These are phyloP conservation scores for Propithecus perrieri DNA, from an alignment of 2,797 vertebrate species.

Conservation along the genomic window DNA sequence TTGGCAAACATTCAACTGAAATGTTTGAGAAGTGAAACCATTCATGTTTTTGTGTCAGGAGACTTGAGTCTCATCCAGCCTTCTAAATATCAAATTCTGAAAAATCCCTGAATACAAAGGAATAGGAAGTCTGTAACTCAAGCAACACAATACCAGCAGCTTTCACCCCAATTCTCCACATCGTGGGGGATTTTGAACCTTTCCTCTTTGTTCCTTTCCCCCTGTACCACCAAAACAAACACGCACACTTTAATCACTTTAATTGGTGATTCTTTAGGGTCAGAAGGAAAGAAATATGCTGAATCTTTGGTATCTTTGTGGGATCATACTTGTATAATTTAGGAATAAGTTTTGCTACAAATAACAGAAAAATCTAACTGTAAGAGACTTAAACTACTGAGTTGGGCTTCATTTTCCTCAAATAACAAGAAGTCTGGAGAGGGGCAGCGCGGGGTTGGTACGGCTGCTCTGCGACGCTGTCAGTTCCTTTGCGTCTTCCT, in stretches of 20 bases:
- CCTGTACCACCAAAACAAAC: background rate
- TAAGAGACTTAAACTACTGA: background rate
- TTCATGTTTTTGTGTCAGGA: conserved; percentile 78
- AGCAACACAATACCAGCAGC: background rate
- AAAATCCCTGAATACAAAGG: conserved; percentile 48
- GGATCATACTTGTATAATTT: background rate
- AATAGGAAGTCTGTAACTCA: conserved; percentile 39
- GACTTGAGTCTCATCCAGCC: conserved; percentile 65
- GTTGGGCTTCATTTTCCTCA: background rate
- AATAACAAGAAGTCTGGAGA: background rate
- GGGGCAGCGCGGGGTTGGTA: background rate
- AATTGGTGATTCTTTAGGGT: background rate
- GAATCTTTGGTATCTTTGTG: background rate
- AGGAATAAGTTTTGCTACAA: background rate
- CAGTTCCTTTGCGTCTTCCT: background rate
- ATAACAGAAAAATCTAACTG: background rate
- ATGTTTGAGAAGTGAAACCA: conserved; percentile 78
- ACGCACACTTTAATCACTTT: background rate
- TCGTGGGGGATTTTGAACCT: background rate
- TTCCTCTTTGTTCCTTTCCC: background rate
- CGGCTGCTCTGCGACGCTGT: background rate
- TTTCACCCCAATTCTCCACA: background rate
- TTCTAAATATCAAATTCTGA: conserved; percentile 62
- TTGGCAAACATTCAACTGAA: conserved; percentile 80
- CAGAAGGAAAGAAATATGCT: background rate